Evolutionary conservation across 1,140 invertebrate genomes (phyloP).

Genomic region (Saxidomus purpurata): DNA sequence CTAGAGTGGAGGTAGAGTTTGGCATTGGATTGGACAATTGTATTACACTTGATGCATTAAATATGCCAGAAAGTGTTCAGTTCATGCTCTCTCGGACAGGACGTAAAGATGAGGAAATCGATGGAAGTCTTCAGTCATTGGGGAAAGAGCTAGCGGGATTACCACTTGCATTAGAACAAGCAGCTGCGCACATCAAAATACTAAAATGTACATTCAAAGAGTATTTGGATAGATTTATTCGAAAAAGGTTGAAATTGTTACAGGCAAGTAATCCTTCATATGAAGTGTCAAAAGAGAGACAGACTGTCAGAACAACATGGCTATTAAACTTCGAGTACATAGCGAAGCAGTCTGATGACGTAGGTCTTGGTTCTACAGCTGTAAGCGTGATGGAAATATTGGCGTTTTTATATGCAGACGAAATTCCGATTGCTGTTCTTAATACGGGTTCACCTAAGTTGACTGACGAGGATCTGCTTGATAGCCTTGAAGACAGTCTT

Average conservation of each 20-base stretch:
- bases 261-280: background rate
- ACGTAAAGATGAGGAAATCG: background rate
- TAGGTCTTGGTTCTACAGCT: slow-evolving; percentile 25
- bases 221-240: too few species aligned
- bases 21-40: background rate
- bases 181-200: too few species aligned
- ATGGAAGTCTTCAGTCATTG: background rate
- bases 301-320: slow-evolving; percentile 14
- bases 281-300: too few species aligned
- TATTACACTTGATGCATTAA: too few species aligned
- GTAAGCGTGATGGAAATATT: too few species aligned
- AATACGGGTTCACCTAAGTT: slow-evolving; percentile 31
- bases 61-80: background rate
- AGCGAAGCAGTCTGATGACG: background rate
- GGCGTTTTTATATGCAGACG: slow-evolving; percentile 40
- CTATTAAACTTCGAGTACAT: slow-evolving; percentile 20
- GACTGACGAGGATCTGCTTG: background rate
- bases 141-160: background rate
- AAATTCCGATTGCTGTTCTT: slow-evolving; percentile 12
- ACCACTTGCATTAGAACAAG: too few species aligned
- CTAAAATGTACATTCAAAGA: too few species aligned
- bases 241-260: slow-evolving; percentile 10
- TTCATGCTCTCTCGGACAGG: slow-evolving; percentile 25
- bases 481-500: background rate
- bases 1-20: background rate